phyloP scores from a whole-genome alignment of 1,140 invertebrate species.

The Apis mellifera region DNA sequence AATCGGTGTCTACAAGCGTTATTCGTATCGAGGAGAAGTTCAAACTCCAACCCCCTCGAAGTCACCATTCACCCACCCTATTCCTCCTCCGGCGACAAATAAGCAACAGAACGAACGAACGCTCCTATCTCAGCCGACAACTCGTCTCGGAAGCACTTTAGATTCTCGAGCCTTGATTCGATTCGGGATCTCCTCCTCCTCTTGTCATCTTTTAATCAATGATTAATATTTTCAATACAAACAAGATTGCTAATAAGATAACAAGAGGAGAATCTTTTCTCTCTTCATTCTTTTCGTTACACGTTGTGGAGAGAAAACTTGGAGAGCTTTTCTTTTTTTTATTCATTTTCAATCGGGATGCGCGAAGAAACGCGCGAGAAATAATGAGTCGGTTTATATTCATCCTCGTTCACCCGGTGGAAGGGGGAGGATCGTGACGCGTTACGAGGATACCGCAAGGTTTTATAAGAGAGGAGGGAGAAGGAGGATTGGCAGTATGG shows the following conservation, averaged over 20 bases:
- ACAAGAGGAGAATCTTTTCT: no score
- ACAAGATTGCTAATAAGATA: no score
- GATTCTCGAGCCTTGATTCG: slow-evolving; percentile 64
- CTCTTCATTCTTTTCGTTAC: no score
- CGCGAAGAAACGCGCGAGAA: slow-evolving; percentile 17
- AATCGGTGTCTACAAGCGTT: no score
- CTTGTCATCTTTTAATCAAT: no score
- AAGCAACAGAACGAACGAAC: slow-evolving; percentile 64
- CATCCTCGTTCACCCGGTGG: slow-evolving; percentile 71
- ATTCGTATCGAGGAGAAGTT: neutral
- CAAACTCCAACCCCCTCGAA: slow-evolving; percentile 31
- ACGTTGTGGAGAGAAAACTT: no score
- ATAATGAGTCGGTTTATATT: slow-evolving; percentile 77
- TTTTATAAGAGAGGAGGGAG: slow-evolving; percentile 74
- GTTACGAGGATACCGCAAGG: slow-evolving; percentile 76
- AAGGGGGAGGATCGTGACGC: slow-evolving; percentile 43
- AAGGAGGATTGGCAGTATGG: slow-evolving; percentile 66
- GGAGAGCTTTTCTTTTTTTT: no score
- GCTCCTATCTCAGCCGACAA: slow-evolving; percentile 59
- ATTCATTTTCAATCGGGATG: neutral
- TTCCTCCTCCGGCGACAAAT: slow-evolving; percentile 68
- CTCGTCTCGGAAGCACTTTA: slow-evolving; percentile 55
- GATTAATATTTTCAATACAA: no score
- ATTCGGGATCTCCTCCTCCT: slow-evolving; percentile 37
- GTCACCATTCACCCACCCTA: slow-evolving; percentile 59